A percentile compares a stretch with the other conserved stretches of the same genome.
These are phyloP conservation scores for Musca vetustissima DNA, from an alignment of 1,140 invertebrate species.

Conservation along the genomic window DNA sequence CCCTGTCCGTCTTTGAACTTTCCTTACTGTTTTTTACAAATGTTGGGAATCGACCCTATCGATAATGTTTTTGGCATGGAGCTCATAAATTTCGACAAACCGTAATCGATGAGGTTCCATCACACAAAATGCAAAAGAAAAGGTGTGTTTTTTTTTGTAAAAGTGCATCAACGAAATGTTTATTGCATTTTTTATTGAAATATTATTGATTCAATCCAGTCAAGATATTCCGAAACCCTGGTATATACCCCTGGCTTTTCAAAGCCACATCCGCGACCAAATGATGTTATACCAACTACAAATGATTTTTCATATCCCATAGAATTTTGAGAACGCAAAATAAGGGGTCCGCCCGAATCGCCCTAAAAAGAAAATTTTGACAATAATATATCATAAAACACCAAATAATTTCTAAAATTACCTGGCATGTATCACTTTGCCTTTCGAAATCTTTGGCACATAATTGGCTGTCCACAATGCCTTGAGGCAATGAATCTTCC, in stretches of 20 bases:
- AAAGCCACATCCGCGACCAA: slow-evolving; percentile 44
- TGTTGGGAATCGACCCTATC: too few relatives aligned
- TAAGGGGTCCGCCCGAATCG: slow-evolving; percentile 39
- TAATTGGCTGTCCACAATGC: slow-evolving; percentile 27
- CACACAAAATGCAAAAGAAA: too few relatives aligned
- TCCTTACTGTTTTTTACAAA: too few relatives aligned
- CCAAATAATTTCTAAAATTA: slow-evolving; percentile 7
- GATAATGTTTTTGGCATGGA: too few relatives aligned
- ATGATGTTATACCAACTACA: slow-evolving; percentile 48
- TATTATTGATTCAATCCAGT: slow-evolving; percentile 57
- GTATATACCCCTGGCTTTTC: slow-evolving; percentile 57
- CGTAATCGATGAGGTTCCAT: too few relatives aligned
- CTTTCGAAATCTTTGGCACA: slow-evolving; percentile 28
- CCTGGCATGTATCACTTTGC: slow-evolving; percentile 29
- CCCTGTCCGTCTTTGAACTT: too few relatives aligned
- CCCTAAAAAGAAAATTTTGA: slow-evolving; percentile 28
- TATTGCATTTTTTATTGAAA: slow-evolving; percentile 31
- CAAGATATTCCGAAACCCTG: slow-evolving; percentile 54
- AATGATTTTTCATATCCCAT: slow-evolving; percentile 35
- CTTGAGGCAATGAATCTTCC: slow-evolving; percentile 10
- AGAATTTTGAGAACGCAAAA: slow-evolving; percentile 29
- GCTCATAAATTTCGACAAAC: too few relatives aligned
- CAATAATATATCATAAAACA: too few relatives aligned
- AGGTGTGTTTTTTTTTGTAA: too few relatives aligned
- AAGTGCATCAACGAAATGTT: too few relatives aligned